These are phyloP conservation scores for Bursaphelenchus okinawaensis DNA, from an alignment of 2,888 invertebrate species.

Conservation along the genomic window DNA sequence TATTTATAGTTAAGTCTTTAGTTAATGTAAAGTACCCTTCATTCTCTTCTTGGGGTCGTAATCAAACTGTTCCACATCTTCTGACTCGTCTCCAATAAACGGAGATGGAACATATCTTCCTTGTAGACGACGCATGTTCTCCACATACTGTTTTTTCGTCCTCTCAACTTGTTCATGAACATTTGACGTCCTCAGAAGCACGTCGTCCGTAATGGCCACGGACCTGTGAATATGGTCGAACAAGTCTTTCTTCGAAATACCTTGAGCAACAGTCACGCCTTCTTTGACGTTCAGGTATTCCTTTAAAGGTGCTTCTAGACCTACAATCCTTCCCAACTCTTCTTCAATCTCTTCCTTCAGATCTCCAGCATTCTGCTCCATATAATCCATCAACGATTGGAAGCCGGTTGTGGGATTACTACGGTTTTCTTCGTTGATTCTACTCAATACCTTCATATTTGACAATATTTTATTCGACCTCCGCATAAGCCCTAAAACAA, in stretches of 20 bases:
- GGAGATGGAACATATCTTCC: not conserved
- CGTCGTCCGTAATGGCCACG: slow-evolving; percentile 1
- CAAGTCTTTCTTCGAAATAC: not conserved
- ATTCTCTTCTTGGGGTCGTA: not conserved
- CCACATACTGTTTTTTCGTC: not conserved
- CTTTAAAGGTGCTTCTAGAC: not conserved
- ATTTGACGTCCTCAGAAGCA: not conserved
- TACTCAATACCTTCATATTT: not conserved
- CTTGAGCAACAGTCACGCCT: not conserved
- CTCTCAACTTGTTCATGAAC: not conserved
- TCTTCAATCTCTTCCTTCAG: slow-evolving; percentile 7
- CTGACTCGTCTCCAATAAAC: not conserved
- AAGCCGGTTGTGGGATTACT: not conserved
- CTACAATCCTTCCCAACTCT: slow-evolving; percentile 8
- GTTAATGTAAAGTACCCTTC: too few relatives aligned
- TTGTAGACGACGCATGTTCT: not conserved
- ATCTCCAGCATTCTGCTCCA: not conserved
- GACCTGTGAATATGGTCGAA: slow-evolving; percentile 7
- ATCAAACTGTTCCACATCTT: not conserved
- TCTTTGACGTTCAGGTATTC: slow-evolving; percentile 2
- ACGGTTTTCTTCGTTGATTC: not conserved
- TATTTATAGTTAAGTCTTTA: not conserved
- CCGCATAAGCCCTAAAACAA: not conserved
- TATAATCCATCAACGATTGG: not conserved
- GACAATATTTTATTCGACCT: not conserved